Evolutionary conservation across 2,113 vertebrate genomes (phyloP), one percentile per base, ranked within the genome.

Genomic region (Microcebus murinus): DNA sequence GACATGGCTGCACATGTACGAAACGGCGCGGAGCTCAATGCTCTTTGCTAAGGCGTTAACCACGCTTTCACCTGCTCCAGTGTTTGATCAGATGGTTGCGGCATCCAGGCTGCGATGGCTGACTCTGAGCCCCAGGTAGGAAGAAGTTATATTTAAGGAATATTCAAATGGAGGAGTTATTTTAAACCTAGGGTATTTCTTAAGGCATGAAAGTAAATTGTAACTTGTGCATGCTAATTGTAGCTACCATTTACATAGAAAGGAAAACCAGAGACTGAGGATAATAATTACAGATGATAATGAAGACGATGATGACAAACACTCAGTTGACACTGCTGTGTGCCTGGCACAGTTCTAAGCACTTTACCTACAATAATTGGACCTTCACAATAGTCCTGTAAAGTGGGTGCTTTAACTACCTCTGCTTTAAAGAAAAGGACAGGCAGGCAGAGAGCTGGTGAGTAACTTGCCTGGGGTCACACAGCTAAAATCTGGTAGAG

Each of bases 161-260:
- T 95, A 92, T 77, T 96, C n/a, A 81, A 88, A 29, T 67, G 13
- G n/a, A 92, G 45, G 74, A 63, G 61, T 63, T 94, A 77, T 70
- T 95, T 90, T 77, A 92, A 95, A 85, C 11, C 8, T 23, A 61
- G 25, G n/a, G 5, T 83, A 36, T 80, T 94, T 85, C 65, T 87
- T 48, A 76, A 90, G 39, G 79, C 55, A 20, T 74, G 50, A 91
- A 68, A 96, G 81, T 50, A 96, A 50, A 90, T 52, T 71, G 9
- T n/a, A 84, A 84, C 65, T 90, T 77, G 34, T 80, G 23, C 25
- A 20, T 81, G 52, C 17, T 93, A 91, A 96, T 71, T 86, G 74
- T 52, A 92, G 74, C 87, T 95, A 74, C 68, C 20, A 17, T 61
- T 79, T 83, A n/a, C 9, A 13, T 4, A 39, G 63, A 85, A 85